Evolutionary conservation across 2,797 vertebrate genomes (phyloP).

Genomic region (Monodelphis domestica): DNA sequence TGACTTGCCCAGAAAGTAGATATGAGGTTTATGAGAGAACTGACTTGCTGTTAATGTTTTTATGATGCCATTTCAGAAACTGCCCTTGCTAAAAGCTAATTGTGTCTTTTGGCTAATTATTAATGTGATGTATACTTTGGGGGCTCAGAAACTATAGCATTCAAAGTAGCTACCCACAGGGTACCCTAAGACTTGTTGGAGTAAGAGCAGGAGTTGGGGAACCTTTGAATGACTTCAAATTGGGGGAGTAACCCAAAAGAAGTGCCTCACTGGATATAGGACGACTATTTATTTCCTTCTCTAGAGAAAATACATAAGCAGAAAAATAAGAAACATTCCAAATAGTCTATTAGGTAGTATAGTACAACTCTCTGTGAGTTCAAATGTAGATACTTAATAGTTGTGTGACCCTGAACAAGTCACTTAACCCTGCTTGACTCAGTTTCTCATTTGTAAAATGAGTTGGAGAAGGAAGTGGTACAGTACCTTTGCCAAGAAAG

Average conservation of each 20-base stretch:
- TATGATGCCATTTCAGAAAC: neutral
- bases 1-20: neutral
- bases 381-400: too few relatives aligned
- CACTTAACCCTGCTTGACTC: too few relatives aligned
- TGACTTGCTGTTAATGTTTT: neutral
- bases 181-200: neutral
- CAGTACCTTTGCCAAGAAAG: too few relatives aligned
- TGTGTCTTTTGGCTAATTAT: neutral
- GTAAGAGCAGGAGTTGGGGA: neutral
- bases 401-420: too few relatives aligned
- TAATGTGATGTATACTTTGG: neutral
- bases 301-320: neutral
- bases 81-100: neutral
- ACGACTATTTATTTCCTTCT: neutral
- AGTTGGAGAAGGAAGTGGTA: too few relatives aligned
- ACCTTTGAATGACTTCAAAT: neutral
- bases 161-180: neutral
- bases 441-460: too few relatives aligned
- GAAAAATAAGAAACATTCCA: neutral
- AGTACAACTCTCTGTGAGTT: too few relatives aligned
- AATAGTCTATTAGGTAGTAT: neutral
- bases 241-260: neutral
- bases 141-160: neutral
- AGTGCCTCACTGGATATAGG: neutral
- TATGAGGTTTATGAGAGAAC: neutral